Evolutionary conservation across 2,797 vertebrate genomes (phyloP).

Genomic region (Mus spretus): DNA sequence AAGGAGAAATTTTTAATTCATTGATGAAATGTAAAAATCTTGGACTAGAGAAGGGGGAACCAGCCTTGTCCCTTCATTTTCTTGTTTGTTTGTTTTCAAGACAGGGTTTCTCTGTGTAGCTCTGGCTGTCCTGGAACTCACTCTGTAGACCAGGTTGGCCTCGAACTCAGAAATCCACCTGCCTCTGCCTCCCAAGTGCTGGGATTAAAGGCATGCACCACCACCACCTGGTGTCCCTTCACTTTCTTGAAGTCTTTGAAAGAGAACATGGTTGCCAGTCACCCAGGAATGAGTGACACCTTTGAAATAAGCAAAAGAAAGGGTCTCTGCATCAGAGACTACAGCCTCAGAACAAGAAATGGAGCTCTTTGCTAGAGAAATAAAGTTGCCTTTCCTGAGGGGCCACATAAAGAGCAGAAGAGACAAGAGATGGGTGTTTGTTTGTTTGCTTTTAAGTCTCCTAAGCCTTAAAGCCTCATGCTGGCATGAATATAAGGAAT

Average conservation of each 20-base stretch:
- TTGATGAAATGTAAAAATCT: constrained; percentile 59
- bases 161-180: no score
- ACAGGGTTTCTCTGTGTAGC: no score
- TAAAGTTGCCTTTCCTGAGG: constrained; percentile 41
- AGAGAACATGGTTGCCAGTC: constrained; percentile 52
- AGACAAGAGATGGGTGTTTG: constrained; percentile 5
- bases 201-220: no score
- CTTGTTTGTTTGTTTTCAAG: no score
- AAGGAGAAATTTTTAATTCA: constrained; percentile 8
- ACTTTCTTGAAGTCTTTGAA: constrained; percentile 41
- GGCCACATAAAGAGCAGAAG: constrained; percentile 32
- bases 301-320: constrained; percentile 56
- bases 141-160: no score
- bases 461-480: constrained; percentile 32
- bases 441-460: neutral
- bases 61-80: neutral
- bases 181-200: no score
- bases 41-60: neutral
- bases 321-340: neutral
- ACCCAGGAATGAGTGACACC: constrained; percentile 59
- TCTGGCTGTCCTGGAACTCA: no score
- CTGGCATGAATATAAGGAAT: constrained; percentile 34
- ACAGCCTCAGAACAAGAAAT: constrained; percentile 69
- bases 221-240: neutral
- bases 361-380: constrained; percentile 75